Evolutionary conservation across 2,797 vertebrate species (phyloP), one percentile per base, ranked within the genome.

Genomic region (Chloroceryle amazona): DNA sequence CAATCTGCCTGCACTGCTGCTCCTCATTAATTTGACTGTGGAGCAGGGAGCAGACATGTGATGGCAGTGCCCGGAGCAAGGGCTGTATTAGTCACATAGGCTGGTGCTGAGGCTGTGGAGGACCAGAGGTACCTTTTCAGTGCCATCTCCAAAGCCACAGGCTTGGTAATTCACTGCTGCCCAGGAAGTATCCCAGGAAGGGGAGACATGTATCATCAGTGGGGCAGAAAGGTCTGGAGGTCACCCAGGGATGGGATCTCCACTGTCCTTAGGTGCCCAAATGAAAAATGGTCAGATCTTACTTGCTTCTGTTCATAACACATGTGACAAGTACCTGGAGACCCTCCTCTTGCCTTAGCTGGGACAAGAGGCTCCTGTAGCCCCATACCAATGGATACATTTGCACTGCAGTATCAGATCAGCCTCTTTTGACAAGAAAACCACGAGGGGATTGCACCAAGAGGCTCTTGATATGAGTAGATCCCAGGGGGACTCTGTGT

Each of bases 151-250:
- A 70, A 62, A 86, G 21, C 21, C 4, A 0, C 23, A 2, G 61
- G 1, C 51, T 61, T 0, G 0, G 18, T 5, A 1, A 0, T n/a
- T 63, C 0, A 0, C 25, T 92, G n/a, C 4, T 3, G 3, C 52
- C 21, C 0, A 0, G 31, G 79, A 33, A 68, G 4, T n/a, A 15
- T 31, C 75, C 54, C 8, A 1, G 47, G 41, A 71, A 71, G 10
- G 18, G 16, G n/a, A 63, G 18, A 2, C 11, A 1, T 7, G 10
- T 82, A 39, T 49, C 57, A 9, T 39, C 33, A 15, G 22, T 1
- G 11, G 12, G 63, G 26, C 17, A 16, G n/a, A 29, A 71, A 28
- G n/a, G 10, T 52, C n/a, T 46, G 51, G 41, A 44, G 13, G 26
- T 85, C 60, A 8, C 11, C 23, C 44, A 42, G 18, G 39, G 47